phyloP scores from a whole-genome alignment of 2,888 invertebrate species.

The Cyrtodaria siliqua region DNA sequence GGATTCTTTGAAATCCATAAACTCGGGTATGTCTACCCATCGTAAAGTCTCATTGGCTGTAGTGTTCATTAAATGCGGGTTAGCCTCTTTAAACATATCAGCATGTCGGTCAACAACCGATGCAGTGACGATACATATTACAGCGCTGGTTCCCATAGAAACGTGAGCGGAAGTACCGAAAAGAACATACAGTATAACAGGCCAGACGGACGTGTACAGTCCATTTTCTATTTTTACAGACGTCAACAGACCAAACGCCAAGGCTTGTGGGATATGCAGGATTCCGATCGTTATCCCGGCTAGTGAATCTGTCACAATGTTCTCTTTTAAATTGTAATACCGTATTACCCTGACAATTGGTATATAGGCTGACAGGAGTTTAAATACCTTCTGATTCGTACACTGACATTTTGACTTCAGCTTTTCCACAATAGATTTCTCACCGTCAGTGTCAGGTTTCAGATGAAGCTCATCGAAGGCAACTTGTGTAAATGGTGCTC shows the following conservation, averaged over 20 bases:
- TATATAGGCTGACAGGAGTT: constrained; percentile 69
- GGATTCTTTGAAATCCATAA: constrained; percentile 77
- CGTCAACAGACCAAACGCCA: constrained; percentile 79
- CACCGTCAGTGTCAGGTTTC: constrained; percentile 51
- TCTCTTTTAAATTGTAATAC: no score
- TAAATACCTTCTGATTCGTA: constrained; percentile 72
- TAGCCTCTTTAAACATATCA: constrained; percentile 62
- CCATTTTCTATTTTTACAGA: constrained; percentile 80
- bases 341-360: constrained; percentile 78
- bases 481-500: no score
- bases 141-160: constrained; percentile 82
- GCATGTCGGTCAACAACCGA: constrained; percentile 74
- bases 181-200: constrained; percentile 78
- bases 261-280: no score
- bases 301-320: constrained; percentile 77
- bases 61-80: constrained; percentile 49
- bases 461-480: constrained; percentile 77
- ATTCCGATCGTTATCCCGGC: constrained; percentile 83
- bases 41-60: constrained; percentile 35
- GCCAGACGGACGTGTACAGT: constrained; percentile 81
- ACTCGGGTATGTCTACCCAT: constrained; percentile 74
- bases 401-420: constrained; percentile 70
- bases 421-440: constrained; percentile 47
- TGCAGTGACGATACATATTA: constrained; percentile 82
- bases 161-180: constrained; percentile 81